A percentile compares a stretch with the other conserved stretches of the same genome.
Conservation (phyloP, 2,113 vertebrate genomes). For the Campylomormyrus numenius region DNA sequence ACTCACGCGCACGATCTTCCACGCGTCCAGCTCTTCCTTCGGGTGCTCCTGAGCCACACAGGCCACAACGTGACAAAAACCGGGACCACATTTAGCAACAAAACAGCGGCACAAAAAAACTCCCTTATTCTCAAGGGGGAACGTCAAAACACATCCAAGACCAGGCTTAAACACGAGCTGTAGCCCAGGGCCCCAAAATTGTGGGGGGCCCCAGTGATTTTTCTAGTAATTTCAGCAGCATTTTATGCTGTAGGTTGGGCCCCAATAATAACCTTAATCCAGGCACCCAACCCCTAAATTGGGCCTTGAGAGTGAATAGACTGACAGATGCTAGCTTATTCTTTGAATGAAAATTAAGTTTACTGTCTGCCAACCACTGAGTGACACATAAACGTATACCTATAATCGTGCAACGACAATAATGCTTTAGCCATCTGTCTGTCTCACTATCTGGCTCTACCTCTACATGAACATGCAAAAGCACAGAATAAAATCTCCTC, state of each 20-base stretch:
- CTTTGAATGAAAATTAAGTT: background rate
- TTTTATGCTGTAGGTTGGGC: background rate
- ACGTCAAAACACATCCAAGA: background rate
- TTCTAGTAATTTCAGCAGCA: background rate
- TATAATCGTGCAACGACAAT: no score
- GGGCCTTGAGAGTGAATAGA: background rate
- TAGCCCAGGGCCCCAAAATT: background rate
- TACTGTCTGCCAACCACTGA: background rate
- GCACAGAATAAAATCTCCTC: background rate
- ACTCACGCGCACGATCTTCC: slow-evolving; percentile 93
- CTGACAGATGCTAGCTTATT: background rate
- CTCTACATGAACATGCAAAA: background rate
- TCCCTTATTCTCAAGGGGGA: background rate
- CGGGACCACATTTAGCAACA: background rate
- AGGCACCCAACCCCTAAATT: background rate
- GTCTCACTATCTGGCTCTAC: background rate
- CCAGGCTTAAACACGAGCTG: background rate
- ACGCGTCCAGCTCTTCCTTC: slow-evolving; percentile 78
- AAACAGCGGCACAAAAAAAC: background rate
- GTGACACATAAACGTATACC: background rate
- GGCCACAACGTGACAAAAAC: background rate
- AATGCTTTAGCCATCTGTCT: background rate
- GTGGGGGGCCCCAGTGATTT: no score
- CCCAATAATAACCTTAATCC: background rate
- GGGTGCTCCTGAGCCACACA: slow-evolving; percentile 71